phyloP scores from a whole-genome alignment of 1,140 invertebrate genomes.

The Drosophila tristis region DNA sequence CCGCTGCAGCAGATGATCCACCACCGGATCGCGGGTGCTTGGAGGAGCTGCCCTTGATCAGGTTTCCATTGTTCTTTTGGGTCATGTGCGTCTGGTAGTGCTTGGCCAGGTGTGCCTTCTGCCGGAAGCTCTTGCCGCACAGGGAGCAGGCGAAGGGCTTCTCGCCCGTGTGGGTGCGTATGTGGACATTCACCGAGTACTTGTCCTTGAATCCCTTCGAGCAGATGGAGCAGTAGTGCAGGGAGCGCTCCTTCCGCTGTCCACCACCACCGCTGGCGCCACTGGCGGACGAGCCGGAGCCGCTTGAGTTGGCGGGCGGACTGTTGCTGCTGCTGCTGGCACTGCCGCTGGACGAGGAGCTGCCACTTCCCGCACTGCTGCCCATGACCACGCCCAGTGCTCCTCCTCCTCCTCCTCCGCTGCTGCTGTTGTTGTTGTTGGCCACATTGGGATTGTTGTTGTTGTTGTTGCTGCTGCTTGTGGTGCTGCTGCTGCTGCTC shows the following conservation, averaged over 20 bases:
- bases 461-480: constrained; percentile 56
- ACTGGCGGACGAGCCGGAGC: constrained; percentile 72
- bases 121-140: constrained; percentile 95
- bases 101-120: constrained; percentile 98
- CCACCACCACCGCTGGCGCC: constrained; percentile 49
- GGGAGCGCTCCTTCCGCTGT: constrained; percentile 91
- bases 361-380: constrained; percentile 44
- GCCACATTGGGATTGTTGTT: constrained; percentile 64
- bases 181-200: constrained; percentile 96
- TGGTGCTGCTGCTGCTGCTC: constrained; percentile 72
- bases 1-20: not conserved
- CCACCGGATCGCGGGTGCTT: constrained; percentile 65
- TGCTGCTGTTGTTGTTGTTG: constrained; percentile 80
- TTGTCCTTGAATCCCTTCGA: constrained; percentile 97
- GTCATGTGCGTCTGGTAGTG: constrained; percentile 98
- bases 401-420: constrained; percentile 83
- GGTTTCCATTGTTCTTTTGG: constrained; percentile 87
- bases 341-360: constrained; percentile 67
- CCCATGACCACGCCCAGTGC: constrained; percentile 72
- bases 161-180: constrained; percentile 93
- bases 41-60: constrained; percentile 69
- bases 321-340: constrained; percentile 76
- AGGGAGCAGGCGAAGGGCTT: constrained; percentile 95
- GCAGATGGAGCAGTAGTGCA: constrained; percentile 96
- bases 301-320: constrained; percentile 60